Conservation (phyloP, 1,140 invertebrate species). For the Achatina immaculata region DNA sequence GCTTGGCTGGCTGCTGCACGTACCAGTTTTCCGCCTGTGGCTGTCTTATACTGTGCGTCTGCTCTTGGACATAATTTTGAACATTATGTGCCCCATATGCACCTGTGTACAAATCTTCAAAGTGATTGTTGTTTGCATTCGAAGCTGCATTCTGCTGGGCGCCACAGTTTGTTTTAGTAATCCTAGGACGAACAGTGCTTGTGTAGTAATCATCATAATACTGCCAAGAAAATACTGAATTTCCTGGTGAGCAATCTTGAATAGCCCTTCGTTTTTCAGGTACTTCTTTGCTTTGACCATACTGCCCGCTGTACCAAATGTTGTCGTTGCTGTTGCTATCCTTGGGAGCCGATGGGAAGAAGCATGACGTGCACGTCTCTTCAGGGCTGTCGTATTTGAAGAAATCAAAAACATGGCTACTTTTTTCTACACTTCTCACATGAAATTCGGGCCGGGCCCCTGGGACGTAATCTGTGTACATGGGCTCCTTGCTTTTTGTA, state of each 20-base stretch:
- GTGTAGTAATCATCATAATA: slow-evolving; percentile 1
- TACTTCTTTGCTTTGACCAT: background rate
- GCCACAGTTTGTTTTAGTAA: background rate
- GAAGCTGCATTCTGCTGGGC: background rate
- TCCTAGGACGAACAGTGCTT: background rate
- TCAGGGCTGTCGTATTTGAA: slow-evolving; percentile 5
- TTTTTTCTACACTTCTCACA: background rate
- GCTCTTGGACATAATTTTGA: background rate
- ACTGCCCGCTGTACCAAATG: slow-evolving; percentile 1
- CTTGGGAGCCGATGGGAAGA: background rate
- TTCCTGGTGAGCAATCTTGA: background rate
- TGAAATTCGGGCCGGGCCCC: background rate
- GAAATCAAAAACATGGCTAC: slow-evolving; percentile 5
- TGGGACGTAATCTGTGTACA: slow-evolving; percentile 8
- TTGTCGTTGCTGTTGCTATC: background rate
- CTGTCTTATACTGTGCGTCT: background rate
- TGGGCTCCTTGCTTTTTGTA: background rate
- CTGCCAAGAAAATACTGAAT: background rate
- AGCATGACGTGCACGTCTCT: background rate
- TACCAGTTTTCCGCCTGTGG: background rate
- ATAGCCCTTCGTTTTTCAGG: background rate
- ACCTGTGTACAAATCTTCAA: slow-evolving; percentile 21
- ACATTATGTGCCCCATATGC: background rate
- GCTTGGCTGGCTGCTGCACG: background rate
- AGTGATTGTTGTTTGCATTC: slow-evolving; percentile 23